Evolutionary conservation across 2,113 vertebrate species (phyloP).

Genomic region (Pollimyrus isidori): DNA sequence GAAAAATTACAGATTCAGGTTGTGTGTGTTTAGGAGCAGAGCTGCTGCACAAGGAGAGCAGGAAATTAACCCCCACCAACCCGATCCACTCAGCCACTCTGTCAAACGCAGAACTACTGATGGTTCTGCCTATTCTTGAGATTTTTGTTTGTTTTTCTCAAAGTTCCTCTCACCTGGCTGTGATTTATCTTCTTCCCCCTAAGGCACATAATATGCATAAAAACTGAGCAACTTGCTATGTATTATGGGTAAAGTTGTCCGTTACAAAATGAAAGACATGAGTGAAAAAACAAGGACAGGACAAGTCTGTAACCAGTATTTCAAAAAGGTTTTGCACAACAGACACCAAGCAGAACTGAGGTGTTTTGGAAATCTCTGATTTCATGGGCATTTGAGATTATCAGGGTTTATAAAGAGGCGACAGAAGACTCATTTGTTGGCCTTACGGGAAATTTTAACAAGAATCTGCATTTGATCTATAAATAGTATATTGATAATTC

Average conservation of each 20-base stretch:
- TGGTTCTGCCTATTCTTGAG: neutral
- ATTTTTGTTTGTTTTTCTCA: neutral
- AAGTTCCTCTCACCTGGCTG: neutral
- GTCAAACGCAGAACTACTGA: neutral
- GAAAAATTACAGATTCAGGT: neutral
- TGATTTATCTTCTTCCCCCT: neutral
- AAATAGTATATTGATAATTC: neutral
- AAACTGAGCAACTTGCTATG: neutral
- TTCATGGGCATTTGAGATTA: neutral
- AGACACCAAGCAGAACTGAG: neutral
- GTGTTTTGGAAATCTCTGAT: neutral
- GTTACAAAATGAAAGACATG: neutral
- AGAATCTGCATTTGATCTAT: neutral
- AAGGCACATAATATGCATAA: neutral
- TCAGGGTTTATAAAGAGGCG: no score
- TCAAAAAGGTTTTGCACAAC: no score
- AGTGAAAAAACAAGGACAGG: neutral
- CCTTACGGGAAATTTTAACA: neutral
- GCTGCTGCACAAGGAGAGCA: neutral
- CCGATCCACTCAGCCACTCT: neutral
- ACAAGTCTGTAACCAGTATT: no score
- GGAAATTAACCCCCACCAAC: neutral
- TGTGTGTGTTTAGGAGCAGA: neutral
- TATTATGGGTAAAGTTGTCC: neutral
- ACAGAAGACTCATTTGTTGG: neutral